Percentiles rank a stretch among this genome's conserved stretches.
Evolutionary conservation across 2,113 vertebrate genomes (phyloP).

Genomic region (Petaurus breviceps): DNA sequence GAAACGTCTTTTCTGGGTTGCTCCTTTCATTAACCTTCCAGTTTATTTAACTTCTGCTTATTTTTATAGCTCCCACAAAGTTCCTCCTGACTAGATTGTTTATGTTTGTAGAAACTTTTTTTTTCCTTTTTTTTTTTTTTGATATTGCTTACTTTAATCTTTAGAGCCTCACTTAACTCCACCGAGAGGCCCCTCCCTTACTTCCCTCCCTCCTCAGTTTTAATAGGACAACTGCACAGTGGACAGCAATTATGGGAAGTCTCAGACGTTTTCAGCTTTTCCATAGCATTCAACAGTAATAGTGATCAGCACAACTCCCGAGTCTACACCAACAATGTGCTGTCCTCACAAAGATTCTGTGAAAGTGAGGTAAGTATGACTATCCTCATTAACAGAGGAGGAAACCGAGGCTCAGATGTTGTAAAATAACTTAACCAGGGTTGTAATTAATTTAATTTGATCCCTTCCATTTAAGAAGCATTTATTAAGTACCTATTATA

Average conservation of each 20-base stretch:
- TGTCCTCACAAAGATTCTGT: not conserved
- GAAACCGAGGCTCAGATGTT: not conserved
- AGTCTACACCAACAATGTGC: not conserved
- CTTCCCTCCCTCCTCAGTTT: not conserved
- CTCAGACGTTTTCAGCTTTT: not conserved
- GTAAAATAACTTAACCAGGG: not conserved
- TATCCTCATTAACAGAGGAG: not conserved
- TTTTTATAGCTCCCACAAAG: not conserved
- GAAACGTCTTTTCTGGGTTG: not conserved
- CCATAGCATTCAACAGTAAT: not conserved
- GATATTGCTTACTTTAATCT: not conserved
- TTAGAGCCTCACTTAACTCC: not conserved
- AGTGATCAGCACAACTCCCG: not conserved
- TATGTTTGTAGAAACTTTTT: not conserved
- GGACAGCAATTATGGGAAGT: not conserved
- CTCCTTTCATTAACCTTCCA: not conserved
- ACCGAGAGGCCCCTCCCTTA: not conserved
- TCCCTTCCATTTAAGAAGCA: not conserved
- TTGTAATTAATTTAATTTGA: not conserved
- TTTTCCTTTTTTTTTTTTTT: not conserved
- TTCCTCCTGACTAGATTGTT: not conserved
- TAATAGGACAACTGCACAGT: not conserved
- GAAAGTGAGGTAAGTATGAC: not conserved
- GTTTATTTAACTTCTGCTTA: slow-evolving; percentile 8
- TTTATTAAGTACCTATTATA: not conserved